Evolutionary conservation across 2,888 invertebrate genomes (phyloP).

Genomic region (Tenthredo distinguenda): DNA sequence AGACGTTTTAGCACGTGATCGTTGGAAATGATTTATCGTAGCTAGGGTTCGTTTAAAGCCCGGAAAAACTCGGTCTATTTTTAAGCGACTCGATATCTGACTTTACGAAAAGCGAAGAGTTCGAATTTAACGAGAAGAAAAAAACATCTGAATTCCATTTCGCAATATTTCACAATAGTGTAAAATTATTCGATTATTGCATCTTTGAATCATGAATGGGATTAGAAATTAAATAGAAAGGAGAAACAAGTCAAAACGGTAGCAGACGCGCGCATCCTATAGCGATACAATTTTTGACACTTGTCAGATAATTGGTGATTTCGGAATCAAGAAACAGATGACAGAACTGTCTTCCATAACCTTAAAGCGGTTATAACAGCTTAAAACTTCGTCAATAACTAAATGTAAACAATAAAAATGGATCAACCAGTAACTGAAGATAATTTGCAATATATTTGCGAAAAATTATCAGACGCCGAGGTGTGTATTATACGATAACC

Average conservation of each 20-base stretch:
- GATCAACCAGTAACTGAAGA: constrained; percentile 67
- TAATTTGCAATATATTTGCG: constrained; percentile 67
- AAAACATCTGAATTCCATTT: neutral
- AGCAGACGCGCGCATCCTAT: constrained; percentile 11
- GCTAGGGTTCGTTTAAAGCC: neutral
- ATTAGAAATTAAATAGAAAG: neutral
- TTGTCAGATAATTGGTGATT: neutral
- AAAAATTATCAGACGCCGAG: constrained; percentile 71
- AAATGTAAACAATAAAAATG: constrained; percentile 56
- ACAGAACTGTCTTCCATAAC: constrained; percentile 23
- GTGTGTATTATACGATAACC: constrained; percentile 57
- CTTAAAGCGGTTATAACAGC: neutral
- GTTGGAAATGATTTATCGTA: constrained; percentile 2
- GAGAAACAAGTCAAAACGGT: neutral
- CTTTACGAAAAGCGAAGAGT: neutral
- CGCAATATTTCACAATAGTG: neutral
- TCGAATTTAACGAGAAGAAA: neutral
- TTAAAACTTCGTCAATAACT: neutral
- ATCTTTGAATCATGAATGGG: neutral
- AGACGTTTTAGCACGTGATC: constrained; percentile 1
- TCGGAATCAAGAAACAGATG: neutral
- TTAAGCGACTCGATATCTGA: constrained; percentile 10
- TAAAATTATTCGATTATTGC: neutral
- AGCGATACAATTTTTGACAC: constrained; percentile 16
- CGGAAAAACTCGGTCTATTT: constrained; percentile 27